These are phyloP conservation scores for Drosophila sp. DNA, from an alignment of 1,140 invertebrate genomes.

Conservation along the genomic window DNA sequence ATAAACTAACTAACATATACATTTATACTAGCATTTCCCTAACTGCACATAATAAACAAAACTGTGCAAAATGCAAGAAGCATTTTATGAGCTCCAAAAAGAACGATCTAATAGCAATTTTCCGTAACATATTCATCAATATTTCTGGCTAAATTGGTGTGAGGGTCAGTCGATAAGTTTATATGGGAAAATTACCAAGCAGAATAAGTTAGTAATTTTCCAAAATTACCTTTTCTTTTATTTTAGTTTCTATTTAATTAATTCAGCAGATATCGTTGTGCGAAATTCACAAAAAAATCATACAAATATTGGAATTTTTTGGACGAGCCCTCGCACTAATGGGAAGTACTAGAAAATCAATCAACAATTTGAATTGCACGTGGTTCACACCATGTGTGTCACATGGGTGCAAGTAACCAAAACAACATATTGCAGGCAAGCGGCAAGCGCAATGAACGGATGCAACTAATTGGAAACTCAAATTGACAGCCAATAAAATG, in stretches of 20 bases:
- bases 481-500: conserved; percentile 70
- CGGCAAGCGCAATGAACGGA: conserved; percentile 60
- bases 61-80: neutral
- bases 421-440: conserved; percentile 43
- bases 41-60: neutral
- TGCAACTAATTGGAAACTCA: conserved; percentile 74
- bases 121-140: no score
- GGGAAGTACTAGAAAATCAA: conserved; percentile 19
- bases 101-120: no score
- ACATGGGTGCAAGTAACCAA: conserved; percentile 42
- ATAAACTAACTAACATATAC: conserved; percentile 2
- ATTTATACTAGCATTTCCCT: neutral
- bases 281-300: no score
- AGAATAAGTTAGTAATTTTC: no score
- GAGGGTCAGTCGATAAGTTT: no score
- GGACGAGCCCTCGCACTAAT: neutral
- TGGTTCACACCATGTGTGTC: conserved; percentile 42
- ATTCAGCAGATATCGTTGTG: no score
- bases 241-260: no score
- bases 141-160: no score
- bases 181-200: no score
- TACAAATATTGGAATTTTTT: neutral
- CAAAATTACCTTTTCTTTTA: no score
- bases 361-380: conserved; percentile 42
- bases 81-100: neutral